Base-by-base conservation (phyloP, 2,113 vertebrate genomes). In the Erpornis zantholeuca region DNA sequence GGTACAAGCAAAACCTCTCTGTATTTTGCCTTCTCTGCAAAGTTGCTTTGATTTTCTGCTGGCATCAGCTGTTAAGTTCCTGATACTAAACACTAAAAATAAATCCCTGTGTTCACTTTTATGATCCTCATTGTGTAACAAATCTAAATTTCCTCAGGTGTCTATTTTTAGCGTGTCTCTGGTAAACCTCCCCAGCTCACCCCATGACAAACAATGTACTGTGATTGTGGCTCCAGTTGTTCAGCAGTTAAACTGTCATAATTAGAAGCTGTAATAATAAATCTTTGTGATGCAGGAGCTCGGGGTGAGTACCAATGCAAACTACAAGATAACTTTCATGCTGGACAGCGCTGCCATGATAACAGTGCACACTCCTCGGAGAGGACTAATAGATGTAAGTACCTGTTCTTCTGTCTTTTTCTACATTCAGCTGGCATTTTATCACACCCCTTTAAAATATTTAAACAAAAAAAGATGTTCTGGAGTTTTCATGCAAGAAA, bases 311-410 rank as follows among this genome's bases (percentile, higher is more conserved):
- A 99, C 99, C 86, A 99, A 99, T 94, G 98, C 99, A 21, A 99
- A 99, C 97, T 99, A 99, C 98, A 99, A 99, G 98, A 99, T 99
- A 80, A 99, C 99, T 12, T 99, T 99, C 97, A 99, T 99, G 99
- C 95, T 99, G 98, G 99, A 99, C 97, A 99, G 99, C 86, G 99
- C 98, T 86, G 99, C 99, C 88, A 99, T 99, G 99, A 99, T 99
- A 97, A 99, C 99, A 8, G 99, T 99, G 29, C 99, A 99, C 95
- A 99, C 99, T 13, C 99, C 99, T 17, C 98, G 99, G 71, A 98
- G 99, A 97, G 99, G 99, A 45, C 98, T 99, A 9, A 99, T 99
- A 94, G 99, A 99, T 98, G 99, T 99, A 92, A 96, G 97, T 92
- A 54, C 14, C 47, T 66, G 1, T 73, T 81, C 88, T 70, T 50